A percentile compares a stretch with the other conserved stretches of the same genome.
Evolutionary conservation across 2,113 vertebrate species (phyloP).

Genomic region (Macrotis lagotis): DNA sequence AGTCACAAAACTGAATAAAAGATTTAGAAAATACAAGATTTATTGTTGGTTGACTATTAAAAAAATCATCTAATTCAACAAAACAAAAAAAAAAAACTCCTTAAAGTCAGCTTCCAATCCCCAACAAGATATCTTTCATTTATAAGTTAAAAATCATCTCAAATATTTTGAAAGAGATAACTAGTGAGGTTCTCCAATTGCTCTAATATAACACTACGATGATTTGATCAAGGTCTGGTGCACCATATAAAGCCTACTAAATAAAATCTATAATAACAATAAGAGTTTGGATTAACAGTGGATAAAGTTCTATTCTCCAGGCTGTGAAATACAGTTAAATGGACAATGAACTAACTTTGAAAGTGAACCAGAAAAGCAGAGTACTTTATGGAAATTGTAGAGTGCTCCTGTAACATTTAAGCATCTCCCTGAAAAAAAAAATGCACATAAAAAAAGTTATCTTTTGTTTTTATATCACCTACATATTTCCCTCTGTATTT

Average conservation of each 20-base stretch:
- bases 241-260: neutral
- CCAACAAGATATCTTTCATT: neutral
- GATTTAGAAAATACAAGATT: neutral
- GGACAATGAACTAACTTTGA: neutral
- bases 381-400: neutral
- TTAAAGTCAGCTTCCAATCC: neutral
- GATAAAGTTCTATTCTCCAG: neutral
- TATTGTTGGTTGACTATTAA: neutral
- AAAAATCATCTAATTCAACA: neutral
- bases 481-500: neutral
- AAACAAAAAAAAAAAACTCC: neutral
- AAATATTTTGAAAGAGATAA: neutral
- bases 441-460: neutral
- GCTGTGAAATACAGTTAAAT: neutral
- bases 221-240: neutral
- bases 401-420: neutral
- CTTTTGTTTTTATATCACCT: neutral
- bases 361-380: neutral
- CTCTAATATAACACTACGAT: neutral
- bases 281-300: neutral
- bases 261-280: neutral
- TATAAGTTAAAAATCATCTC: neutral
- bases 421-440: neutral
- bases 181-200: neutral
- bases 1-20: neutral